These are phyloP conservation scores for Malaclemys terrapin DNA, from an alignment of 2,113 vertebrate genomes.

Conservation along the genomic window DNA sequence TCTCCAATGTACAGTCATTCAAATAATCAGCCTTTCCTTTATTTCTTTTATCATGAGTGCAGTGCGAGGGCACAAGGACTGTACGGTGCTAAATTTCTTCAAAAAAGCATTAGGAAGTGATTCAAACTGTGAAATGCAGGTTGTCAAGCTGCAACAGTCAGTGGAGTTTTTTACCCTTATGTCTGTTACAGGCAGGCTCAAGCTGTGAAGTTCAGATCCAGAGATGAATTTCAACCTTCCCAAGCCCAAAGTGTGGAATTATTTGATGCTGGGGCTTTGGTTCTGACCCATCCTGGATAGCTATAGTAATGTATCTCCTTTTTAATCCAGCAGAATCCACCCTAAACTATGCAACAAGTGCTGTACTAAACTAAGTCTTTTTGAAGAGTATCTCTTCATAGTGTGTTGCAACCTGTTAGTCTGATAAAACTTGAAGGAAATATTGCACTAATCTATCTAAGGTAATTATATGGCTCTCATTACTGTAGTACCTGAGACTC, in stretches of 20 bases:
- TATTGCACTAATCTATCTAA: not conserved
- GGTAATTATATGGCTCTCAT: not conserved
- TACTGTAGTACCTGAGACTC: fast-evolving
- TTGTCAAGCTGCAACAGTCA: not conserved
- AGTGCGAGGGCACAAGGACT: not conserved
- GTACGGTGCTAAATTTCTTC: not conserved
- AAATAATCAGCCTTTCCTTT: not conserved
- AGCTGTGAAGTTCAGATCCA: not conserved
- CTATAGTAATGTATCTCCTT: too few species aligned
- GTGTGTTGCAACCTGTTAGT: not conserved
- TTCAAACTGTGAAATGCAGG: not conserved
- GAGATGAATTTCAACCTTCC: not conserved
- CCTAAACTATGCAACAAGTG: not conserved
- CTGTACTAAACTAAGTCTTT: not conserved
- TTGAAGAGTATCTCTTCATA: not conserved
- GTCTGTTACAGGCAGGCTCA: not conserved
- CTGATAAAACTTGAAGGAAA: not conserved
- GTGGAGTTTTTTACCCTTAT: not conserved
- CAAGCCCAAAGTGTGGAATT: not conserved
- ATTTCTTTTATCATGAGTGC: not conserved
- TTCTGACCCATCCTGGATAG: not conserved
- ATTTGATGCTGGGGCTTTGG: not conserved
- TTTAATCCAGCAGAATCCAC: not conserved
- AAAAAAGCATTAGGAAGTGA: not conserved
- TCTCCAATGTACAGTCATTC: not conserved